Evolutionary conservation across 2,888 invertebrate species (phyloP).

Genomic region (Sussaba pulchella): DNA sequence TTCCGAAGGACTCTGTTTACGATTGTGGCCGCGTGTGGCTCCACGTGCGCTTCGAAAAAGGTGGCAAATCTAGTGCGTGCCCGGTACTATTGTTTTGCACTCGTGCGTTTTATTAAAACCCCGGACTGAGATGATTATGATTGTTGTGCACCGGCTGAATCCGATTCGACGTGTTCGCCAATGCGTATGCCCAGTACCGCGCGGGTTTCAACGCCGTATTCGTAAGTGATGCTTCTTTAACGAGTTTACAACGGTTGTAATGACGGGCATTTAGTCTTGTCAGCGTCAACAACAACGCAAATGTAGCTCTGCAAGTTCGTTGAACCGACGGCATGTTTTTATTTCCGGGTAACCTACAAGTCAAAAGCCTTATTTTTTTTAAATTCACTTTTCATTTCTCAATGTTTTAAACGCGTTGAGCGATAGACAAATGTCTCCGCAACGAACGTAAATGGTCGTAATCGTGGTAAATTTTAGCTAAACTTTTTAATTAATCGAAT

Average conservation of each 20-base stretch:
- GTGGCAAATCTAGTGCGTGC: not conserved
- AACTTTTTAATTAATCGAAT: too few species aligned
- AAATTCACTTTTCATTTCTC: too few species aligned
- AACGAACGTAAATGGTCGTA: too few species aligned
- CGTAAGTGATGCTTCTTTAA: slow-evolving; percentile 22
- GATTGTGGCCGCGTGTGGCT: not conserved
- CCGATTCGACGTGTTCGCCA: not conserved
- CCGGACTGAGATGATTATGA: not conserved
- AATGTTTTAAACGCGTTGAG: not conserved
- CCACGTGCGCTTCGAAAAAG: not conserved
- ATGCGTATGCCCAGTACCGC: not conserved
- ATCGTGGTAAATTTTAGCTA: too few species aligned
- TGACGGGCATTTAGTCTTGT: slow-evolving; percentile 13
- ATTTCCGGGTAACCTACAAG: not conserved
- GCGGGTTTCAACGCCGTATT: not conserved
- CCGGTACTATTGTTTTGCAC: slow-evolving; percentile 7
- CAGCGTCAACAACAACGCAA: slow-evolving; percentile 24
- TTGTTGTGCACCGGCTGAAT: not conserved
- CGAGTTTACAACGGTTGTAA: slow-evolving; percentile 9
- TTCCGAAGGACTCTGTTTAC: not conserved
- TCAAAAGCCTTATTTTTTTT: too few species aligned
- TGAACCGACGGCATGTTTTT: not conserved
- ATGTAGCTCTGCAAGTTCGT: not conserved
- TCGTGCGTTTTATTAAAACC: not conserved
- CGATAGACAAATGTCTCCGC: not conserved